A percentile compares a stretch with the other conserved stretches of the same genome.
These are phyloP conservation scores for Poecilus cupreus DNA, from an alignment of 2,888 invertebrate species.

Conservation along the genomic window DNA sequence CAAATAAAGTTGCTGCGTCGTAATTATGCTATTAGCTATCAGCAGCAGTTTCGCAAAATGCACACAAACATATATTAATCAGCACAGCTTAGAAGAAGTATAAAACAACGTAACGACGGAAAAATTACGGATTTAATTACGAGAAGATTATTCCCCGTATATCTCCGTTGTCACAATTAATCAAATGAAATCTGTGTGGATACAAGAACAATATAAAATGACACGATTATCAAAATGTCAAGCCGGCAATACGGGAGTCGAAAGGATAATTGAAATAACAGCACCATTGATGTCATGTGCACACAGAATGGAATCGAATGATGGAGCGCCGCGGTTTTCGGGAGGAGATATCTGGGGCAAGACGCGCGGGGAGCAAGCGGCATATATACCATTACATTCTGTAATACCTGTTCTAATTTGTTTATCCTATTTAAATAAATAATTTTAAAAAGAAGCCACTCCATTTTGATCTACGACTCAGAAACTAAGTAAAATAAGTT, in stretches of 20 bases:
- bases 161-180: constrained; percentile 51
- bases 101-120: constrained; percentile 37
- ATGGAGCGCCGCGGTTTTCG: background rate
- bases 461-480: too few species aligned
- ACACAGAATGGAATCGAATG: constrained; percentile 22
- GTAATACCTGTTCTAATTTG: background rate
- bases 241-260: background rate
- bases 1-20: background rate
- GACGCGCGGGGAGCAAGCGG: background rate
- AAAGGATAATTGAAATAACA: constrained; percentile 42
- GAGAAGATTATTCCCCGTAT: constrained; percentile 39
- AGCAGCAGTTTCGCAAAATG: background rate
- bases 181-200: constrained; percentile 46
- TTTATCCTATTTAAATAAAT: too few species aligned
- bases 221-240: constrained; percentile 54
- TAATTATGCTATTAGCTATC: background rate
- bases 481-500: too few species aligned
- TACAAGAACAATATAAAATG: constrained; percentile 49
- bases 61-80: constrained; percentile 49
- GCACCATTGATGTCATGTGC: constrained; percentile 50
- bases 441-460: too few species aligned
- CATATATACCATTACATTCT: background rate
- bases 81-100: constrained; percentile 37
- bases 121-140: constrained; percentile 51
- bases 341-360: background rate